Evolutionary conservation across 2,797 vertebrate species (phyloP), one percentile per base, ranked within the genome.

Genomic region (Ctenopoma multispine): DNA sequence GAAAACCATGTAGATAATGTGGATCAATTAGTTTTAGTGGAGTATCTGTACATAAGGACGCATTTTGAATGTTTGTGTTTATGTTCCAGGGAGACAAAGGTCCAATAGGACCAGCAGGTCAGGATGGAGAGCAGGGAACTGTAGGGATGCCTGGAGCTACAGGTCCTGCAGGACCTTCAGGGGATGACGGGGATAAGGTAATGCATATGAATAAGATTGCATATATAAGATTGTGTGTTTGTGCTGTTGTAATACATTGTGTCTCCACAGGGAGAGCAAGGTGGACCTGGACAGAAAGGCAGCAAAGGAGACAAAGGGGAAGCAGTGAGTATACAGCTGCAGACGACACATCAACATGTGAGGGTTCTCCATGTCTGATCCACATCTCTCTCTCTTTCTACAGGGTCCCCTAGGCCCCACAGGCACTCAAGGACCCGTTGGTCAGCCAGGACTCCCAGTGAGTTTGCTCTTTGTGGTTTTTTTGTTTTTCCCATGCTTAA

Each of bases 251-350:
- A 14, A 50, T 57, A 48, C 47, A 43, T 11, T 69, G 13, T 41
- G 23, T 56, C 34, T 80, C 92, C 84, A 63, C 90, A 99, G 97
- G 97, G 97, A 75, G 97, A 99, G 91, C 96, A 96, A 21, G 97
- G 97, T 78, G 96, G 96, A 81, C 93, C 97, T 0, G 97, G 97
- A 24, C 97, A 99, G 86, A 99, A 99, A 90, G 97, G 97, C 48
- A 97, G 96, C 89, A 99, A 99, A 93, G 97, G 96, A 60, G 97
- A 97, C 92, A 99, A 99, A 92, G 97, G 97, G 83, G 97, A 99
- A 93, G 91, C 92, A 0, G 97, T 99, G 77, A 96, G 97, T 96
- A 13, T 67, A 8, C 23, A 73, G 15, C 43, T 21, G 14, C 3
- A 73, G 20, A 47, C 38, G n/a, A 21, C 15, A 29, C 43, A 27